Base-by-base conservation (phyloP, 2,113 vertebrate species). In the Seriola quinqueradiata region DNA sequence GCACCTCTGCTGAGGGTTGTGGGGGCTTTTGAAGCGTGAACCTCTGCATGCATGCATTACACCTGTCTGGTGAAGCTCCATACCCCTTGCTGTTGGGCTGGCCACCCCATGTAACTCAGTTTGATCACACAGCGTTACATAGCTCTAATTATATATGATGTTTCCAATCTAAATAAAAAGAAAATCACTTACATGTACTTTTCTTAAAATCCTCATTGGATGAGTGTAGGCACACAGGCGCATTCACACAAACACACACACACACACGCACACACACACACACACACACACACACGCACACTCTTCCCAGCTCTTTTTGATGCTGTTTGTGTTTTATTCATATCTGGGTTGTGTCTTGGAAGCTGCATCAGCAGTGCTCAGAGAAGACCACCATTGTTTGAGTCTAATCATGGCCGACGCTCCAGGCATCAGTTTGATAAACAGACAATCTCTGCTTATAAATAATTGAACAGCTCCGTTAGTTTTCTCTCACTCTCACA, bases 371-470 rank as follows among this genome's bases (percentile, higher is more conserved):
- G 85, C 87, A 88, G 40, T 17, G 63, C 76, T 84, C 84, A 66
- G 74, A 82, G 79, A 87, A 28, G 84, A 86, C 91, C 88, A 74
- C 86, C 82, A 67, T 82, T 83, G 90, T 87, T 79, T 87, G 89
- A 92, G 88, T 87, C 74, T 91, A 89, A 91, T 94, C 85, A 90
- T 75, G 81, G 81, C 48, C 36, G 84, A 90, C 66, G 89, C 90
- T 90, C 81, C 80, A 65, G 89, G 89, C 86, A 66, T 92, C 90
- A 88, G 78, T 77, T 90, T 94, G 90, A 92, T 91, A 94, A 93
- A 93, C 93, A 90, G 89, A 92, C 90, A 90, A 85, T 94, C 89
- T 91, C 87, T 77, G 76, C 87, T 90, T 77, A 91, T 94, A 91
- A 93, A 94, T 92, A 89, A 93, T 90, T 86, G 86, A 94, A 86